phyloP scores from a whole-genome alignment of 2,113 vertebrate species.

The Crotalus viridis region DNA sequence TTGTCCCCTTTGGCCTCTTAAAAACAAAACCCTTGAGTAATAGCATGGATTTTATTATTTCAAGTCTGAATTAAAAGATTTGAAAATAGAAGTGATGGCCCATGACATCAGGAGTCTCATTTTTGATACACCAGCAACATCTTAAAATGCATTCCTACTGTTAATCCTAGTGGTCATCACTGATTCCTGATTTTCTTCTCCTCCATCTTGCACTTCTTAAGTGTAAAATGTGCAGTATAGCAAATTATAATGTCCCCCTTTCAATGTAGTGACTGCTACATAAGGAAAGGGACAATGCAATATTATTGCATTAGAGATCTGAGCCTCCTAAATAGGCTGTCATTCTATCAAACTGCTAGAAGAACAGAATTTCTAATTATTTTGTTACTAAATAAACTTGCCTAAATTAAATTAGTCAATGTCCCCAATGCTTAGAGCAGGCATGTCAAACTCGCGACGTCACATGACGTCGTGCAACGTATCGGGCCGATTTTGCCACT shows the following conservation, averaged over 20 bases:
- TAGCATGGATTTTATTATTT: neutral
- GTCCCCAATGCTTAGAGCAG: neutral
- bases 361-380: neutral
- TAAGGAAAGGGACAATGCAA: neutral
- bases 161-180: neutral
- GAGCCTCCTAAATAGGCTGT: neutral
- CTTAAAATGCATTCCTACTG: neutral
- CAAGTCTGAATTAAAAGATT: conserved; percentile 8
- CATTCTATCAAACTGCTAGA: neutral
- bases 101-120: neutral
- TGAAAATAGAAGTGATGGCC: conserved; percentile 18
- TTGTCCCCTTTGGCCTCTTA: neutral
- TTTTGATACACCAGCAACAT: neutral
- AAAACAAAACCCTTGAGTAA: conserved; percentile 17
- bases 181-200: neutral
- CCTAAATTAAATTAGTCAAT: neutral
- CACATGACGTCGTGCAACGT: no score
- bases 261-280: neutral
- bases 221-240: neutral
- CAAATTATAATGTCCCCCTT: neutral
- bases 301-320: neutral
- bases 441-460: no score
- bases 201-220: neutral
- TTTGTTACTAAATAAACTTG: neutral
- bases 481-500: no score